These are phyloP conservation scores for Dromococcyx pavoninus DNA, from an alignment of 2,797 vertebrate species.

Conservation along the genomic window DNA sequence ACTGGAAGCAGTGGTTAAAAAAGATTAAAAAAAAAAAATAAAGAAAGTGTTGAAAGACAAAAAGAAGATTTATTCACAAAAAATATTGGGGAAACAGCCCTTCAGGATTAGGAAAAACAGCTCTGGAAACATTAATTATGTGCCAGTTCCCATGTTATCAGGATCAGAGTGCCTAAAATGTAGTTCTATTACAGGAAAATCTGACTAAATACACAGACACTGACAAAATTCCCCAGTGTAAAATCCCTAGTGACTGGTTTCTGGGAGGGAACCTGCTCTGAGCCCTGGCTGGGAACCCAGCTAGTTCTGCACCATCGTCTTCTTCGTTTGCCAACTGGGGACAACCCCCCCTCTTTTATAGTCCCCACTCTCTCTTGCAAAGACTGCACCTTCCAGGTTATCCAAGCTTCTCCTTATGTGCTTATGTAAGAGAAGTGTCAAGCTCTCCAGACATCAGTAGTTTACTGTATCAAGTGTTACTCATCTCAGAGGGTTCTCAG, in stretches of 20 bases:
- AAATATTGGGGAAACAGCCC: background rate
- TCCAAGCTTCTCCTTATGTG: background rate
- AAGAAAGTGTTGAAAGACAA: background rate
- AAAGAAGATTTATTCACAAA: background rate
- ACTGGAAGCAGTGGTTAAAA: conserved; percentile 41
- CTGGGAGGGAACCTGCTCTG: background rate
- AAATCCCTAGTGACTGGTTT: background rate
- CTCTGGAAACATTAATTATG: background rate
- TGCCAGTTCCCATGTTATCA: conserved; percentile 31
- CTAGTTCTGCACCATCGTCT: background rate
- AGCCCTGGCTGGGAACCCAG: background rate
- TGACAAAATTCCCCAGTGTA: background rate
- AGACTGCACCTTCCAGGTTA: background rate
- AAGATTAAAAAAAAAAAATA: background rate
- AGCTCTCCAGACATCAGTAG: background rate
- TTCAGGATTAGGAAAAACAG: conserved; percentile 5
- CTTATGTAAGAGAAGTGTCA: no score
- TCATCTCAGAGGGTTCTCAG: fast-evolving
- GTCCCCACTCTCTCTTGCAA: background rate
- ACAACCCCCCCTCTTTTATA: background rate
- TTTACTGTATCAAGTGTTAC: background rate
- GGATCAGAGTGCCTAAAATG: background rate
- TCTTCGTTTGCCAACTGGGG: background rate
- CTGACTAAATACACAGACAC: conserved; percentile 30
- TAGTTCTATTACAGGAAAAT: conserved; percentile 46